Base-by-base conservation (phyloP, 2,797 vertebrate species). In the Lophotriccus pileatus region DNA sequence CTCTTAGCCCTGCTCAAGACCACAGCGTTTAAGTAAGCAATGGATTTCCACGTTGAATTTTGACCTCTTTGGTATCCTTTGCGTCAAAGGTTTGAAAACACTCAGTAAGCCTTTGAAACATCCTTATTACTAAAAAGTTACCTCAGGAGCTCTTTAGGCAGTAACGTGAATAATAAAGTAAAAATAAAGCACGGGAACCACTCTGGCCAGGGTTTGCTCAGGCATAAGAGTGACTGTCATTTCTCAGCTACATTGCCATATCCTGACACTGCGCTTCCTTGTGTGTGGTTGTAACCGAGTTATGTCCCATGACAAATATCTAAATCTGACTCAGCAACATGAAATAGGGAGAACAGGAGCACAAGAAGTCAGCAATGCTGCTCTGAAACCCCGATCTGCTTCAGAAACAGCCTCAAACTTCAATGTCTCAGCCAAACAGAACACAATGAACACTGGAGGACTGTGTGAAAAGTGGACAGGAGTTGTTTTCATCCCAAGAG, bases 221-320 rank as follows among this genome's bases (percentile, higher is more conserved):
- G 80, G 5, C 46, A 59, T 37, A 55, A 46, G 22, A n/a, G 62
- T 0, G 0, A 72, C 46, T 23, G 28, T 1, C 2, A 15, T 60
- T 8, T 10, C 18, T 77, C 36, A 22, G 59, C 43, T 87, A 27
- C 9, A 2, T 18, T 43, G 14, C 62, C 1, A 0, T 72, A 25
- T 37, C 13, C 21, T 68, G 59, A 81, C 62, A 19, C 1, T 9
- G 21, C 3, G 2, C 37, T 75, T 53, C 30, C 27, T 50, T 46
- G 14, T 2, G 1, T 53, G 44, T 44, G 28, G 14, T 27, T 56
- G 14, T 87, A 69, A 23, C 67, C 53, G 47, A 3, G 0, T n/a
- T 70, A 19, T 27, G 27, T 77, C 46, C 73, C 10, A 1, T 24
- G 27, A 49, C 4, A 16, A 20, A 10, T n/a, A 7, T 2, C 63